Conservation (phyloP, 2,888 invertebrate species). For the Erpobdella octoculata region DNA sequence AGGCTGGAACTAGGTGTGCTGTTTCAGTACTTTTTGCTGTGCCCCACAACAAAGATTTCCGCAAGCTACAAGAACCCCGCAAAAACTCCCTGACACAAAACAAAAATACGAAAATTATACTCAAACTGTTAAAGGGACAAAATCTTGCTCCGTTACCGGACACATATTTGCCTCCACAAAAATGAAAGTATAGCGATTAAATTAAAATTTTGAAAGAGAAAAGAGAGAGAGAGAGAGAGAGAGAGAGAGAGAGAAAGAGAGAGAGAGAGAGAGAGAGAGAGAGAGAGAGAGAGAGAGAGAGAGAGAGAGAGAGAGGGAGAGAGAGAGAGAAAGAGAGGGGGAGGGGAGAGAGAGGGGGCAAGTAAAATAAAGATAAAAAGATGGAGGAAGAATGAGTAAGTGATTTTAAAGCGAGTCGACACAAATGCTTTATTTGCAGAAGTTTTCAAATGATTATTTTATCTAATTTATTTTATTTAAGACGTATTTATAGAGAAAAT, state of each 20-base stretch:
- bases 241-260: not conserved
- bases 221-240: not conserved
- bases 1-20: too few relatives aligned
- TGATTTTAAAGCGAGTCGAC: not conserved
- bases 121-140: not conserved
- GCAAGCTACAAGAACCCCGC: too few relatives aligned
- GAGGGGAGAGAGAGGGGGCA: not conserved
- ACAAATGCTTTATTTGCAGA: not conserved
- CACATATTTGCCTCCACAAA: not conserved
- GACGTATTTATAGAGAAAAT: too few relatives aligned
- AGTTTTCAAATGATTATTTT: not conserved
- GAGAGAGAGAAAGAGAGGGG: not conserved
- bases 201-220: too few relatives aligned
- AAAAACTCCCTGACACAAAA: too few relatives aligned
- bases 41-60: too few relatives aligned
- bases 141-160: not conserved
- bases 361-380: not conserved
- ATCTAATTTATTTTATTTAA: too few relatives aligned
- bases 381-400: not conserved
- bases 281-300: not conserved
- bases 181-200: too few relatives aligned
- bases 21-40: too few relatives aligned
- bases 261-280: not conserved
- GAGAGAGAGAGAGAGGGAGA: not conserved
- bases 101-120: too few relatives aligned